Conservation (phyloP, 2,797 vertebrate genomes). For the Dendrocincla fuliginosa region DNA sequence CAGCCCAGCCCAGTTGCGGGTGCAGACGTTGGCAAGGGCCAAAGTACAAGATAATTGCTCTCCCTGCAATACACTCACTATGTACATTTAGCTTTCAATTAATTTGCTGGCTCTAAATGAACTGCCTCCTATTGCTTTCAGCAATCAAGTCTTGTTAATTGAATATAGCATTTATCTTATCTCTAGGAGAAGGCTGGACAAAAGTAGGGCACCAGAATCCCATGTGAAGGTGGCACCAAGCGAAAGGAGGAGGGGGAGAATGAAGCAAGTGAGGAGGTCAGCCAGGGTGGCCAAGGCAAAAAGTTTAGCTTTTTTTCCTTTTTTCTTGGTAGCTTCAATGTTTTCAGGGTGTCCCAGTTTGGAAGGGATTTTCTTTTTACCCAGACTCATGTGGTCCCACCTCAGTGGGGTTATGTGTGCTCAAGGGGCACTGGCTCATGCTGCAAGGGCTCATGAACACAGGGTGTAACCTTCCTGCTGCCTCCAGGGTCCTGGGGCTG, state of each 20-base stretch:
- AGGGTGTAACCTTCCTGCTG: neutral
- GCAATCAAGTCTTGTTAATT: conserved; percentile 74
- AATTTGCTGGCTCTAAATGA: conserved; percentile 70
- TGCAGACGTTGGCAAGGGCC: neutral
- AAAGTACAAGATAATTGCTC: conserved; percentile 32
- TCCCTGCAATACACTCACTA: conserved; percentile 49
- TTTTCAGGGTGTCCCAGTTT: neutral
- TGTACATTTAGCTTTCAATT: conserved; percentile 64
- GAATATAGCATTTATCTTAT: conserved; percentile 70
- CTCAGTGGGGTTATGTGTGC: neutral
- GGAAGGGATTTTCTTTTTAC: neutral
- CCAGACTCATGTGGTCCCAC: rapidly evolving
- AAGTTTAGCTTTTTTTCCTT: neutral
- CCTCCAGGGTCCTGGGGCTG: rapidly evolving
- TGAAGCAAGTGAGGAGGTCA: neutral
- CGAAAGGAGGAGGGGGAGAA: neutral
- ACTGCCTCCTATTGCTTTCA: conserved; percentile 68
- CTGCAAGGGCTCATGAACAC: rapidly evolving
- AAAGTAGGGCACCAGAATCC: conserved; percentile 68
- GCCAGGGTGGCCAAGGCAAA: neutral
- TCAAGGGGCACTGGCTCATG: rapidly evolving
- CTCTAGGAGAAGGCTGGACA: conserved; percentile 62
- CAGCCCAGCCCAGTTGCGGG: neutral
- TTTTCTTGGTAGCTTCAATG: rapidly evolving
- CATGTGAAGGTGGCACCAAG: neutral